A percentile compares a stretch with the other conserved stretches of the same genome.
These are phyloP conservation scores for Chlamydotis undulata DNA, from an alignment of 2,113 vertebrate genomes.

Conservation along the genomic window DNA sequence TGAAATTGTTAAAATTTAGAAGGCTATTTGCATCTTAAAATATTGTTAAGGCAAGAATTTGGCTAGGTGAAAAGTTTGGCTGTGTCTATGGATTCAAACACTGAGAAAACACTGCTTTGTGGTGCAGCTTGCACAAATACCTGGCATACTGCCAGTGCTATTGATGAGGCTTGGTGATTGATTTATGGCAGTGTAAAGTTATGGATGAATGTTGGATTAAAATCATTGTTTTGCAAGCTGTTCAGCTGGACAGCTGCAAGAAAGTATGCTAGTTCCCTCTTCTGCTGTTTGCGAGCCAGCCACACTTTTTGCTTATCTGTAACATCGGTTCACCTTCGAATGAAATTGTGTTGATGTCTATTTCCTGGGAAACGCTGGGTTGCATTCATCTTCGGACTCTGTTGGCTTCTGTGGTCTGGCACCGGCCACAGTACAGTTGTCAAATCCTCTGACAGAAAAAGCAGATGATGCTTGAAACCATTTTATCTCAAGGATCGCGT, in stretches of 20 bases:
- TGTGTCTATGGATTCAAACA: background rate
- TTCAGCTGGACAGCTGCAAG: background rate
- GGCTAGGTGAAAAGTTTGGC: background rate
- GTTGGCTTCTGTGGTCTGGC: background rate
- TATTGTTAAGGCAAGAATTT: background rate
- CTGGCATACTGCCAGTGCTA: background rate
- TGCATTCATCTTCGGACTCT: background rate
- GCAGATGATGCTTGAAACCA: background rate
- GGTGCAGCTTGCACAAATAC: constrained; percentile 37
- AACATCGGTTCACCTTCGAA: background rate
- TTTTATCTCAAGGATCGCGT: background rate
- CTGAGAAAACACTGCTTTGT: constrained; percentile 41
- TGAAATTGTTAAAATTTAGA: background rate
- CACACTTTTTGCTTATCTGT: background rate
- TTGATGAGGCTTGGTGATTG: background rate
- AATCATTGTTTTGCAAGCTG: constrained; percentile 16
- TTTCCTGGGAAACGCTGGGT: background rate
- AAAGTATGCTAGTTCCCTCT: background rate
- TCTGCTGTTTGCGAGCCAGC: background rate
- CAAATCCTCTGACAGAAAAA: background rate
- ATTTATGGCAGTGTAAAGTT: background rate
- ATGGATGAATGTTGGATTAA: background rate
- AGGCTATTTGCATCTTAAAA: background rate
- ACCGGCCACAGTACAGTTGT: background rate
- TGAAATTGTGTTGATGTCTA: background rate